Evolutionary conservation across 2,113 vertebrate species (phyloP), one percentile per base, ranked within the genome.

Genomic region (Ochotona curzoniae): DNA sequence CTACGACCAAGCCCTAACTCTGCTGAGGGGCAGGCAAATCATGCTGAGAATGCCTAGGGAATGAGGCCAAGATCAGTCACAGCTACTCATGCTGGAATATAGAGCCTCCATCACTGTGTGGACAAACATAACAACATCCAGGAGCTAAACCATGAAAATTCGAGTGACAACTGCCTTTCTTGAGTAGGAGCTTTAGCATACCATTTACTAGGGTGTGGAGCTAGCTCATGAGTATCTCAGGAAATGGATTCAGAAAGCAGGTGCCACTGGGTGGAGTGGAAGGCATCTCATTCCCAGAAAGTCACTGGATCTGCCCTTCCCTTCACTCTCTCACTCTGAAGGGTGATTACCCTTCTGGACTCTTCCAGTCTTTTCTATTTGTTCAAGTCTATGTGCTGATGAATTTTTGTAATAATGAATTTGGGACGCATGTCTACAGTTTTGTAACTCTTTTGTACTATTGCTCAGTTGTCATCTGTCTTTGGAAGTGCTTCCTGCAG

Each of bases 1-100:
- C 38, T 12, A 35, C 30, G 75, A 18, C 26, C 79, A 90, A n/a
- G 44, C 21, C 90, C 57, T 17, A 26, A 80, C 74, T 44, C 93
- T 69, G 73, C 47, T 70, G 64, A 69, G 15, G 38, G 10, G 21
- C 28, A 60, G 13, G n/a, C 32, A 32, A 70, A 61, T 87, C 17
- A 71, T 2, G 35, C 32, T 4, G 18, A 70, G 30, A 91, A 79
- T n/a, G 67, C 82, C 28, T 66, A 32, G 73, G 11, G 17, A 28
- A 17, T 0, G 10, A 82, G 75, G 17, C 30, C 11, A 26, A 4
- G 28, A 10, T 47, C 25, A 23, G 44, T 47, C 38, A 54, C 5
- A 5, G 15, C 32, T 57, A 28, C 9, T 88, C 60, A 18, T 12
- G 23, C 23, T 35, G 38, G 26, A 84, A 78, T 25, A 73, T 3